Conservation (phyloP, 2,888 invertebrate genomes). For the Erebia palarica region DNA sequence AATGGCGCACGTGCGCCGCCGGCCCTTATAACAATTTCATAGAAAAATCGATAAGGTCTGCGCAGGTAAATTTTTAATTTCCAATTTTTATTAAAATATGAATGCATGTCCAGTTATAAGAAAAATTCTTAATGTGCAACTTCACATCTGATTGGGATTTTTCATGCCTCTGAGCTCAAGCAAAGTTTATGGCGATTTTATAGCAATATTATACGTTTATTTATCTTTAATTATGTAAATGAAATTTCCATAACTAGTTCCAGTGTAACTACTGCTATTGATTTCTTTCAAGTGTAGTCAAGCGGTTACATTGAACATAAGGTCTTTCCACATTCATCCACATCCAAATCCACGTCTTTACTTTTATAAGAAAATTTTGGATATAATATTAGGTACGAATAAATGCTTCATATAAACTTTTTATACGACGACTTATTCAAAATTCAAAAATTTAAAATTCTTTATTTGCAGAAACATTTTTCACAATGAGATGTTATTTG, state of each 20-base stretch:
- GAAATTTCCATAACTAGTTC: constrained; percentile 38
- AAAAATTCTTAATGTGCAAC: neutral
- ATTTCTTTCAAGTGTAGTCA: constrained; percentile 33
- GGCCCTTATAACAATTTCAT: too few species aligned
- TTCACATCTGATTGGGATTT: constrained; percentile 8
- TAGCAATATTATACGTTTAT: constrained; percentile 22
- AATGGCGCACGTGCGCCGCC: too few species aligned
- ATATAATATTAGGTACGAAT: too few species aligned
- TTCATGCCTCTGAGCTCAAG: constrained; percentile 3
- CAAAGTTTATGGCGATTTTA: constrained; percentile 17
- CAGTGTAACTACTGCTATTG: constrained; percentile 31
- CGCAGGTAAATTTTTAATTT: too few species aligned
- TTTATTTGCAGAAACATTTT: too few species aligned
- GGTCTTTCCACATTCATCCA: neutral
- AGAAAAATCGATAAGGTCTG: too few species aligned
- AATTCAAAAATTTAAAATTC: too few species aligned
- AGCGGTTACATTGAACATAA: constrained; percentile 26
- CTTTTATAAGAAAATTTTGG: too few species aligned
- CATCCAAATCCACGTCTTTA: neutral
- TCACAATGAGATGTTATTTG: too few species aligned
- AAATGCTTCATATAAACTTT: too few species aligned
- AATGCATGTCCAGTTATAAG: neutral
- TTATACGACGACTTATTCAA: too few species aligned
- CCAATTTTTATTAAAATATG: too few species aligned
- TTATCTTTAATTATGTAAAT: constrained; percentile 14